Conservation (phyloP, 2,797 vertebrate species). For the Pristis pectinata region DNA sequence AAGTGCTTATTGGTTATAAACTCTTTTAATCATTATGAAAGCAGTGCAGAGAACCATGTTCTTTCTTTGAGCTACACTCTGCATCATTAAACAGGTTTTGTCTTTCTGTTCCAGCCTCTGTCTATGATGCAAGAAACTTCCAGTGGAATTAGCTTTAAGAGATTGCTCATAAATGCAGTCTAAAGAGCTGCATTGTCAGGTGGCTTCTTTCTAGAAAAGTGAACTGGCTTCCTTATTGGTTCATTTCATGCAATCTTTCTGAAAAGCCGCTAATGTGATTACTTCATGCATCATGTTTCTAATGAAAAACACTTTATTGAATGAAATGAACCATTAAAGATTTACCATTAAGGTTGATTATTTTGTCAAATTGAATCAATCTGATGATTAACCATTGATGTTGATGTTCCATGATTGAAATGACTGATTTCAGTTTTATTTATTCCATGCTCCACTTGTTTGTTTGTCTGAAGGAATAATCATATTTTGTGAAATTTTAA, state of each 20-base stretch:
- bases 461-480: background rate
- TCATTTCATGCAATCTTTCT: background rate
- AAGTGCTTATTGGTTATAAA: no score
- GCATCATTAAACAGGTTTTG: background rate
- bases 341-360: background rate
- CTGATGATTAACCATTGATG: background rate
- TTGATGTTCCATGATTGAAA: background rate
- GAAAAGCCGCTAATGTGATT: background rate
- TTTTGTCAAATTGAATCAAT: background rate
- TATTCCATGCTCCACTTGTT: constrained; percentile 3
- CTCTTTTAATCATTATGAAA: no score
- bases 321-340: background rate
- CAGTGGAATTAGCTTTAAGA: background rate
- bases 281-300: background rate
- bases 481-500: background rate
- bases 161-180: background rate
- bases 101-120: background rate
- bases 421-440: background rate
- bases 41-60: background rate
- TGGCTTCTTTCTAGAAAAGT: background rate
- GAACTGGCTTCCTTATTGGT: background rate
- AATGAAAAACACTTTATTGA: background rate
- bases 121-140: background rate
- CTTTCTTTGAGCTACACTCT: background rate
- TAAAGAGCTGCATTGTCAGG: background rate